Evolutionary conservation across 2,797 vertebrate species (phyloP).

Genomic region (Apogon talboti): DNA sequence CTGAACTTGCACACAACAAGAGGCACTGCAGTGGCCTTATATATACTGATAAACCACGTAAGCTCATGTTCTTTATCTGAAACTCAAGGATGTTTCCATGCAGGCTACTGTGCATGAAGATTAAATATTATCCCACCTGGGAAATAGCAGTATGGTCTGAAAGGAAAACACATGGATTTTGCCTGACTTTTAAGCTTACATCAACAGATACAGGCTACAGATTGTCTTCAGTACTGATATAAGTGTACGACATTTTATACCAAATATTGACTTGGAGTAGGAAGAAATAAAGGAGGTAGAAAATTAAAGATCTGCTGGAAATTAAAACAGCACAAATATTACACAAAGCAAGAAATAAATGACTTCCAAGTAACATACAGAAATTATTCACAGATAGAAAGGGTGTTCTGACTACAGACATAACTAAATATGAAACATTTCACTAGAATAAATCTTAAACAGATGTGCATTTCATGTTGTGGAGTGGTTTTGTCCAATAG

Average conservation of each 20-base stretch:
- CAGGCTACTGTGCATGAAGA: neutral
- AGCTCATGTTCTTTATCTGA: constrained; percentile 40
- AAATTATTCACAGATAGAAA: too few relatives aligned
- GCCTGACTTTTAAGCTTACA: constrained; percentile 5
- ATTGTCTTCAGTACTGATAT: neutral
- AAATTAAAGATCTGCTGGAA: too few relatives aligned
- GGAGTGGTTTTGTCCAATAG: too few relatives aligned
- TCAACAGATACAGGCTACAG: neutral
- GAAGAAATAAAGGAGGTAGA: neutral
- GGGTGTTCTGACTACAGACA: too few relatives aligned
- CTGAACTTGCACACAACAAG: constrained; percentile 5
- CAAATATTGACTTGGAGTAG: neutral
- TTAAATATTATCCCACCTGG: constrained; percentile 64
- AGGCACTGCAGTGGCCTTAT: constrained; percentile 28
- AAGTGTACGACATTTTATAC: neutral
- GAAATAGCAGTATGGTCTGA: constrained; percentile 63
- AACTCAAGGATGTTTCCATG: constrained; percentile 44
- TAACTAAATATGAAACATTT: too few relatives aligned
- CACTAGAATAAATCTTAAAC: too few relatives aligned
- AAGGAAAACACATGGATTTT: neutral
- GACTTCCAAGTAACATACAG: too few relatives aligned
- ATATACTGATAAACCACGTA: constrained; percentile 9
- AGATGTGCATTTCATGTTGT: too few relatives aligned
- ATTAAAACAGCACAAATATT: too few relatives aligned
- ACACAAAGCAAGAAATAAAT: too few relatives aligned